Conservation (phyloP, 2,888 invertebrate genomes). For the Prostheceraeus crozeri region DNA sequence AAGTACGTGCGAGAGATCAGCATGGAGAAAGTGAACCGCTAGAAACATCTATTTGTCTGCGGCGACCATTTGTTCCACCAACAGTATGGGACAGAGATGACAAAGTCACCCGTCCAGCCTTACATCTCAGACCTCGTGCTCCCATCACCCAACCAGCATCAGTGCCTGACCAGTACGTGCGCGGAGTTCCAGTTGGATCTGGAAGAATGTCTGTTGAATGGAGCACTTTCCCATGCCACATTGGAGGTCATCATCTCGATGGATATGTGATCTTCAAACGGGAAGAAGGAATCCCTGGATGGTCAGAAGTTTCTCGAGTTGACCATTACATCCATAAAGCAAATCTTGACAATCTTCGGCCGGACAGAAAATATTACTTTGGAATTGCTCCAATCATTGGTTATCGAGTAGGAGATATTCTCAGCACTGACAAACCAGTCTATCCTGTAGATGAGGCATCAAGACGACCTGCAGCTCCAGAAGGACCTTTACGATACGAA, state of each 20-base stretch:
- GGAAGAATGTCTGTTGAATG: conserved; percentile 17
- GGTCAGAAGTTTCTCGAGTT: conserved; percentile 19
- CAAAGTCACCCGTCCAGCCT: not conserved
- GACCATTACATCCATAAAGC: not conserved
- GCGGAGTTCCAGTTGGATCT: not conserved
- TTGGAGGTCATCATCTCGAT: not conserved
- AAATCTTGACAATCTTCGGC: not conserved
- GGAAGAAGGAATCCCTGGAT: conserved; percentile 6
- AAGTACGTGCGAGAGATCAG: conserved; percentile 25
- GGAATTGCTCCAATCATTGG: conserved; percentile 23
- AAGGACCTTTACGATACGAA: not conserved
- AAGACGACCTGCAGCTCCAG: not conserved
- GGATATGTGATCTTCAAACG: conserved; percentile 22
- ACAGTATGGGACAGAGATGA: not conserved
- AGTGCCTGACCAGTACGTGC: not conserved
- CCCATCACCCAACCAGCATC: not conserved
- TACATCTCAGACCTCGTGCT: not conserved
- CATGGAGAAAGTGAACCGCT: conserved; percentile 27
- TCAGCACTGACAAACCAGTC: conserved; percentile 3
- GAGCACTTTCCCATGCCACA: not conserved
- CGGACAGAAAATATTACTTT: conserved; percentile 24
- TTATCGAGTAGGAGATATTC: conserved; percentile 18
- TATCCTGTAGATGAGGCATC: not conserved
- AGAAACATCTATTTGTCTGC: conserved; percentile 26
- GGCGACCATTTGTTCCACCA: not conserved